Percentiles rank a stretch among this genome's conserved stretches.
phyloP scores from a whole-genome alignment of 1,140 invertebrate genomes.

The Calosoma granatense region DNA sequence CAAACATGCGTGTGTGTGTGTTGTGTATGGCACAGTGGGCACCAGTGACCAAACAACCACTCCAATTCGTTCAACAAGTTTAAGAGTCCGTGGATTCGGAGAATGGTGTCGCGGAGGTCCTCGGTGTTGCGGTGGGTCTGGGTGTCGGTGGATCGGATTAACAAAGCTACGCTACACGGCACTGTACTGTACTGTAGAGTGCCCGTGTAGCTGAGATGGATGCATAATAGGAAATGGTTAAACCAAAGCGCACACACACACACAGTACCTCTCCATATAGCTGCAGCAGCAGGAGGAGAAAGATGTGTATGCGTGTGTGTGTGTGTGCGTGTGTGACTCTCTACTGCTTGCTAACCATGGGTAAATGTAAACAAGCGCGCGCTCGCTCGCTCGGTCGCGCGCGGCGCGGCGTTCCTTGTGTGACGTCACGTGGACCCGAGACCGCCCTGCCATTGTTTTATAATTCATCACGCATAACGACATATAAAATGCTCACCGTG shows the following conservation, averaged over 20 bases:
- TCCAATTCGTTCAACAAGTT: not conserved
- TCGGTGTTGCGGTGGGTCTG: not conserved
- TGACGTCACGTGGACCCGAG: slow-evolving; percentile 11
- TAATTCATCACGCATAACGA: slow-evolving; percentile 21
- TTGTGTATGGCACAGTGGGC: no score
- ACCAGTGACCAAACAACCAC: no score
- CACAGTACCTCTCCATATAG: no score
- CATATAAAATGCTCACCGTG: slow-evolving; percentile 1
- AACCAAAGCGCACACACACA: no score
- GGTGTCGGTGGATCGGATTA: not conserved
- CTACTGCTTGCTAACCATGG: not conserved
- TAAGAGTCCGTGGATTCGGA: not conserved
- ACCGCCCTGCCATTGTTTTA: slow-evolving; percentile 14
- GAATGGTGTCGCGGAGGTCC: not conserved
- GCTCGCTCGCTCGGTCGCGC: not conserved
- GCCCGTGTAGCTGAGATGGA: no score
- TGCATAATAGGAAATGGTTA: no score
- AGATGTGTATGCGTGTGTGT: not conserved
- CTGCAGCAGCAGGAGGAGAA: no score
- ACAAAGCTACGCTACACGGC: no score
- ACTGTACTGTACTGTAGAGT: no score
- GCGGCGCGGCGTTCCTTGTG: slow-evolving; percentile 8
- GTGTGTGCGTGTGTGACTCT: not conserved
- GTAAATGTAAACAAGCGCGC: not conserved
- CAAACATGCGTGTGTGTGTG: no score